phyloP scores from a whole-genome alignment of 1,140 invertebrate genomes.

The Zaprionus capensis region DNA sequence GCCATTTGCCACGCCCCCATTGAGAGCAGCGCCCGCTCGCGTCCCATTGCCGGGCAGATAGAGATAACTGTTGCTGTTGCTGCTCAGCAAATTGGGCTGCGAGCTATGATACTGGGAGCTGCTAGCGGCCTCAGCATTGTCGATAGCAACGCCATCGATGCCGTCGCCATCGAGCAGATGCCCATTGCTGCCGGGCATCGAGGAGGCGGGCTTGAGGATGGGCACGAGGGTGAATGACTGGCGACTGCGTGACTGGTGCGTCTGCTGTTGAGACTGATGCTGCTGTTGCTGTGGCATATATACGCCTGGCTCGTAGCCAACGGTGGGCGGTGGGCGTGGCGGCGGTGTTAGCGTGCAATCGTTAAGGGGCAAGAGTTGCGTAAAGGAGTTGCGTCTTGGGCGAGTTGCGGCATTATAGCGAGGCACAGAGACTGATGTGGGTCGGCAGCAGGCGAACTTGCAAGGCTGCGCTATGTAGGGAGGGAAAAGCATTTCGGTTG shows the following conservation, averaged over 20 bases:
- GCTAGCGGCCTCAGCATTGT: conserved; percentile 10
- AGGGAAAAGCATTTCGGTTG: conserved; percentile 83
- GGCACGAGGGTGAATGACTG: conserved; percentile 70
- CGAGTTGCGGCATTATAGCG: conserved; percentile 58
- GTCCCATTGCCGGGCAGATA: conserved; percentile 17
- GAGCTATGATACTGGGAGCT: conserved; percentile 73
- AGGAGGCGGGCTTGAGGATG: conserved; percentile 75
- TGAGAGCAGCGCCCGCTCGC: conserved; percentile 16
- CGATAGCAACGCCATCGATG: conserved; percentile 37
- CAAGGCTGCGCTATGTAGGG: conserved; percentile 82
- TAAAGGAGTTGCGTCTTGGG: conserved; percentile 62
- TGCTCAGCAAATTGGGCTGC: conserved; percentile 74
- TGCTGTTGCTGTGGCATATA: conserved; percentile 24
- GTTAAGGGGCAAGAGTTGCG: conserved; percentile 50
- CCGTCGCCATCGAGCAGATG: conserved; percentile 44
- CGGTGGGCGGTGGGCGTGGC: conserved; percentile 73
- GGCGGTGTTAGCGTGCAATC: conserved; percentile 65
- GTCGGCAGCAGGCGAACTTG: conserved; percentile 79
- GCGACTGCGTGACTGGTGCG: conserved; percentile 40
- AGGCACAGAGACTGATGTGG: conserved; percentile 74
- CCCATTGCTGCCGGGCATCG: conserved; percentile 69
- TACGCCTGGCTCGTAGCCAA: conserved; percentile 43
- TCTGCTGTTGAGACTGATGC: conserved; percentile 4
- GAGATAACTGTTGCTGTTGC: conserved; percentile 53
- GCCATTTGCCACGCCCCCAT: not conserved